phyloP scores from a whole-genome alignment of 2,888 invertebrate genomes.

The Synanthedon tipuliformis region DNA sequence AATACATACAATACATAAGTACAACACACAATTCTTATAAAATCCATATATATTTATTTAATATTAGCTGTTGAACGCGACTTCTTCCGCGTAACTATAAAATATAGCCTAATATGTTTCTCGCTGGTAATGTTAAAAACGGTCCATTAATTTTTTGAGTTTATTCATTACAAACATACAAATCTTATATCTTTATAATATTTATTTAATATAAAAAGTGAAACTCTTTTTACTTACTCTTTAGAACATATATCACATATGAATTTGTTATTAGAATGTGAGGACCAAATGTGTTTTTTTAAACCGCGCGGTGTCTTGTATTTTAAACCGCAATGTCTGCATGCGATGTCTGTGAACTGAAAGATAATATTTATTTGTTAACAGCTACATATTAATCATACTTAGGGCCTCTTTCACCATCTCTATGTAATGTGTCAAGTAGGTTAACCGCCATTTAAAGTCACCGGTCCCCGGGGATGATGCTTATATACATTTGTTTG shows the following conservation, averaged over 20 bases:
- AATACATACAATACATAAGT: constrained; percentile 1
- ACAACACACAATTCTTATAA: neutral
- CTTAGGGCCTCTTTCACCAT: no score
- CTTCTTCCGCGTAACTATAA: no score
- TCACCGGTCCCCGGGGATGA: no score
- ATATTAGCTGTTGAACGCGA: neutral
- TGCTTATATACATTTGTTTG: no score
- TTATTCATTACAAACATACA: no score
- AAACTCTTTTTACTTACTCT: constrained; percentile 20
- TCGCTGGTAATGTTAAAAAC: no score
- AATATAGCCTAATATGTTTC: no score
- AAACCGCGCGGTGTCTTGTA: constrained; percentile 21
- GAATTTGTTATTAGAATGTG: constrained; percentile 17
- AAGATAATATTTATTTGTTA: constrained; percentile 6
- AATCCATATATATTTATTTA: neutral
- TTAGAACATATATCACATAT: constrained; percentile 38
- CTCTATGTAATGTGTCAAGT: no score
- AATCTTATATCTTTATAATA: no score
- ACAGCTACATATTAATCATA: no score
- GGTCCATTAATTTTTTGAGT: no score
- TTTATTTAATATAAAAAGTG: neutral
- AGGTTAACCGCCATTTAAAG: no score
- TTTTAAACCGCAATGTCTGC: constrained; percentile 21
- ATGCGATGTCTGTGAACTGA: constrained; percentile 23
- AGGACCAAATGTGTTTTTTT: constrained; percentile 10